These are phyloP conservation scores for Cotesia vestalis DNA, from an alignment of 1,140 invertebrate genomes.

Conservation along the genomic window DNA sequence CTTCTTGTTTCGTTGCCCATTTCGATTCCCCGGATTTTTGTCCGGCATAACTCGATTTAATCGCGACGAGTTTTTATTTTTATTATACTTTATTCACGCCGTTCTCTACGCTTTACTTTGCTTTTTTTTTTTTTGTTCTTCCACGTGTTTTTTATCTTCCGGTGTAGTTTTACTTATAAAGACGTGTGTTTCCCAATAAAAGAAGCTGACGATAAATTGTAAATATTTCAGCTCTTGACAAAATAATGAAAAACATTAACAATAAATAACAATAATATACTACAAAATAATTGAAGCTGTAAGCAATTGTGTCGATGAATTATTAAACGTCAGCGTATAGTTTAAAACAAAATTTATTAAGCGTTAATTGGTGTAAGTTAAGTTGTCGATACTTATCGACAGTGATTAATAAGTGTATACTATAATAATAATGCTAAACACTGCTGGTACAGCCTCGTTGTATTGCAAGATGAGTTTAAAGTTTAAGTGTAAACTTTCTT, in stretches of 20 bases:
- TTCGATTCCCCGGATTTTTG: slow-evolving; percentile 57
- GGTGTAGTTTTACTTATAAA: neutral
- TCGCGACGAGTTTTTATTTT: neutral
- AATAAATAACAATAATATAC: neutral
- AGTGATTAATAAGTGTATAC: neutral
- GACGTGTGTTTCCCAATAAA: slow-evolving; percentile 7
- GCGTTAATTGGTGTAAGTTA: slow-evolving; percentile 11
- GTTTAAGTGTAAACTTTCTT: too few species aligned
- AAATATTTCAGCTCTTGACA: neutral
- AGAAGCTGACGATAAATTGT: neutral
- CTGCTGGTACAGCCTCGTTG: too few species aligned
- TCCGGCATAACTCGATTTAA: slow-evolving; percentile 59
- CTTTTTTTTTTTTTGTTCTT: neutral
- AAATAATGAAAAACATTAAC: too few species aligned
- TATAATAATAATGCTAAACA: neutral
- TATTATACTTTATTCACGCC: neutral
- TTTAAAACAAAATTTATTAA: too few species aligned
- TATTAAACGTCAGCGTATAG: too few species aligned
- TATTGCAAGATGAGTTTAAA: too few species aligned
- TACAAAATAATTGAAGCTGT: neutral
- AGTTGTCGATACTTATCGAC: neutral
- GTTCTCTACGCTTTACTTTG: neutral
- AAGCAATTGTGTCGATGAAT: too few species aligned
- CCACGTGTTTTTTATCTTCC: neutral
- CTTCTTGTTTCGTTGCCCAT: slow-evolving; percentile 60